phyloP scores from a whole-genome alignment of 2,113 vertebrate species.

The Dasyurus viverrinus region DNA sequence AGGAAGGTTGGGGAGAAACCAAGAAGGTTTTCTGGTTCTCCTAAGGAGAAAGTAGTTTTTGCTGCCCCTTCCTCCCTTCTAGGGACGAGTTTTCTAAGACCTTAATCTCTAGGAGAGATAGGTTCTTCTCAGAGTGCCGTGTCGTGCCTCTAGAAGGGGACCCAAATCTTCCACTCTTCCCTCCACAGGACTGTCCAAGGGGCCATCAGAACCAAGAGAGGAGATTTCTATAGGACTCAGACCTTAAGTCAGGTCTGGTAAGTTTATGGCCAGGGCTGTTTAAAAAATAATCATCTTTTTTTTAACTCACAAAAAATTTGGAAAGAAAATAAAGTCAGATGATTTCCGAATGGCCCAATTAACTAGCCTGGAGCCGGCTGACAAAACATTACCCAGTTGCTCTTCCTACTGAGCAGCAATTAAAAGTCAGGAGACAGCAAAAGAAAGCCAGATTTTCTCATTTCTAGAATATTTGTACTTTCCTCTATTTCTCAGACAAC shows the following conservation, averaged over 20 bases:
- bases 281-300: background rate
- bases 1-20: background rate
- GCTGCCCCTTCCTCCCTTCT: background rate
- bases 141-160: background rate
- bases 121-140: background rate
- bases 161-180: background rate
- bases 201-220: background rate
- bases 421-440: background rate
- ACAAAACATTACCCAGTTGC: background rate
- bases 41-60: background rate
- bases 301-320: background rate
- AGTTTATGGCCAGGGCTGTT: background rate
- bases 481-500: background rate
- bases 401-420: background rate
- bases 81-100: background rate
- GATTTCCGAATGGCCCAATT: background rate
- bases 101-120: no score
- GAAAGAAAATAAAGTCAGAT: background rate
- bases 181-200: background rate
- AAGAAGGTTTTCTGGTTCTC: background rate
- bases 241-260: background rate
- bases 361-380: background rate
- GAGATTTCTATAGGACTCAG: background rate
- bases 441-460: background rate
- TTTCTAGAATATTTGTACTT: background rate